Conservation (phyloP, 2,113 vertebrate genomes). For the Paradisaea rubra region DNA sequence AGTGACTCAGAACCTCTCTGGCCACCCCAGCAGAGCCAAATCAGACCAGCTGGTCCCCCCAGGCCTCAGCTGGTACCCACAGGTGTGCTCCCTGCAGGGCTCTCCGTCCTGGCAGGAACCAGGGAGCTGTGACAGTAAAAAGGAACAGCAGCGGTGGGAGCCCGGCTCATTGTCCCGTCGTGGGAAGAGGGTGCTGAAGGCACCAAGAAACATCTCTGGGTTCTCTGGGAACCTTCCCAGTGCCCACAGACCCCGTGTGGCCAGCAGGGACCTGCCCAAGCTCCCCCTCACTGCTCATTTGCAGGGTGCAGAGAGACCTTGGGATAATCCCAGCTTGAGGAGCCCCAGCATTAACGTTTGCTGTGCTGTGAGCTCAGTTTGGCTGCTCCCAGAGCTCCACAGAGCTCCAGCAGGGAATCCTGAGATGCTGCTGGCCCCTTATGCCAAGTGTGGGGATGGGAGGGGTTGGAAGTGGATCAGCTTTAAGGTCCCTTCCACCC, state of each 20-base stretch:
- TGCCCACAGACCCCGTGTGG: accelerated
- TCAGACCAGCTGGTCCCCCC: not conserved
- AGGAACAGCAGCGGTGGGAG: not conserved
- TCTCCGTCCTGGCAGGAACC: not conserved
- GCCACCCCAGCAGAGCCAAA: not conserved
- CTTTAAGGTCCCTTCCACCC: not conserved
- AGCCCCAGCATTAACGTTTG: not conserved
- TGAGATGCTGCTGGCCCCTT: not conserved
- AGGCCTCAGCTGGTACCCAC: not conserved
- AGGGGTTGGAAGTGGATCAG: not conserved
- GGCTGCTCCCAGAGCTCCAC: not conserved
- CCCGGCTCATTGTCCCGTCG: accelerated
- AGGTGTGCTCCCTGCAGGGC: not conserved
- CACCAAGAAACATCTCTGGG: not conserved
- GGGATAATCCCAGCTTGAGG: not conserved
- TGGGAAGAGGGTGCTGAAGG: not conserved
- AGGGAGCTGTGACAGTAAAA: not conserved
- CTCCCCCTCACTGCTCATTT: not conserved
- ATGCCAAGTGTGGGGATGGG: not conserved
- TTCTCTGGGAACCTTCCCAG: not conserved
- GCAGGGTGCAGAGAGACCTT: not conserved
- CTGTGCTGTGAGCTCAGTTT: not conserved
- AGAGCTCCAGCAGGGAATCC: not conserved
- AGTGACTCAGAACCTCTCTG: not conserved
- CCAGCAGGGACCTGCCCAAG: not conserved